Evolutionary conservation across 2,888 invertebrate species (phyloP), one percentile per base, ranked within the genome.

Genomic region (Watsonalla cultraria): DNA sequence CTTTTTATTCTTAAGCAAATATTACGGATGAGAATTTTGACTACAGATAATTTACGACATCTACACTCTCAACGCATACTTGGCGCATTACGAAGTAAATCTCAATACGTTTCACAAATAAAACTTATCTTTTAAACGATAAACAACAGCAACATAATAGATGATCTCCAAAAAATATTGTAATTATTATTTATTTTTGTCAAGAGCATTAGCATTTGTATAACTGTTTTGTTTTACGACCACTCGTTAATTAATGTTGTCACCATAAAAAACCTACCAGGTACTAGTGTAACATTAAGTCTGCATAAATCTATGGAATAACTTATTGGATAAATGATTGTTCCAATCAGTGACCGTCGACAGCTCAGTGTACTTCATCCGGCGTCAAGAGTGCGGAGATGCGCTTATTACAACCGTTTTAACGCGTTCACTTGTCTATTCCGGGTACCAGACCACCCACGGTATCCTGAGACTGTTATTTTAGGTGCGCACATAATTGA

Each of bases 401-500:
- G 74, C 72, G 79, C 78, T 80, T 78, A 78, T 81, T 78, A 76
- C 63, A 55, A 66, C 70, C 64, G 66, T 69, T 70, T 72, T 67
- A 75, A 42, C 74, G 68, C 66, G 70, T 66, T 73, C 66, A 49
- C 68, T 76, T 71, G 72, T 78, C 86, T 86, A 89, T 89, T 87
- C 83, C 74, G 72, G 77, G 80, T 78, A 72, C 57, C 37, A 68
- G 88, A 82, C 82, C 81, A 83, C 83, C 82, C 83, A 78, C 74
- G 60, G 68, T 47, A 70, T 14, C 47, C 57, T 57, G 61, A 54
- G 64, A 65, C 69, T 82, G 87, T 86, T 90, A 90, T 89, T 88
- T 88, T 86, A 86, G 87, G 85, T 78, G 75, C 76, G 78, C 75
- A 68, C 76, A 83, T 89, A 88, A 90, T 90, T 89, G 87, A 90